Evolutionary conservation across 2,797 vertebrate genomes (phyloP), one percentile per base, ranked within the genome.

Genomic region (Salarias fasciatus): DNA sequence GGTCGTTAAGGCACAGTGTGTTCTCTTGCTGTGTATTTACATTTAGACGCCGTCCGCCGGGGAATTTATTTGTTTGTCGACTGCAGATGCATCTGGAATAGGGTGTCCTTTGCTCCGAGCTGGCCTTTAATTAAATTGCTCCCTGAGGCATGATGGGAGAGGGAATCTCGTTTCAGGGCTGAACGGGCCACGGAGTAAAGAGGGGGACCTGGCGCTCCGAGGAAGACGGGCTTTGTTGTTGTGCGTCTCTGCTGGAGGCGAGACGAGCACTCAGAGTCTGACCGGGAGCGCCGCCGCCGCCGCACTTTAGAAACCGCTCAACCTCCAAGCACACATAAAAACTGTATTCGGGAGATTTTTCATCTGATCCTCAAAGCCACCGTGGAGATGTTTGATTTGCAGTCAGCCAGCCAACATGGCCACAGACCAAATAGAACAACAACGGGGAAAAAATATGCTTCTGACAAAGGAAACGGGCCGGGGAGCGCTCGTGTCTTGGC

Each of bases 61-160:
- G 60, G 69, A 63, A 68, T 85, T 83, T 76, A 74, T 79, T 79
- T 84, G 66, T 72, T 77, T 63, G 76, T 87, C 54, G 68, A 69
- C 53, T 72, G 66, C 66, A 56, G 62, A 43, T 35, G 50, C 29
- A 52, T 86, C 62, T 79, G 68, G 77, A 81, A 75, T 65, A 74
- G 76, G 81, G 79, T 78, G 77, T 86, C 82, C 78, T 77, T 71
- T 62, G 67, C 86, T 86, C 65, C 36, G 75, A 71, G 81, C 65
- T 46, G 78, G 72, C 72, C 78, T 86, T 91, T 90, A 91, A 93
- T 93, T 90, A 89, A 89, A 91, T 79, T 87, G 81, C 77, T 91
- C 84, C 85, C 84, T 88, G 79, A 89, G 89, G 88, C 88, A 85
- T 89, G 89, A 89, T 91, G 84, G 79, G 83, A 55, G 65, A 83